Conservation (phyloP, 2,113 vertebrate species). For the Chaetodon auriga region DNA sequence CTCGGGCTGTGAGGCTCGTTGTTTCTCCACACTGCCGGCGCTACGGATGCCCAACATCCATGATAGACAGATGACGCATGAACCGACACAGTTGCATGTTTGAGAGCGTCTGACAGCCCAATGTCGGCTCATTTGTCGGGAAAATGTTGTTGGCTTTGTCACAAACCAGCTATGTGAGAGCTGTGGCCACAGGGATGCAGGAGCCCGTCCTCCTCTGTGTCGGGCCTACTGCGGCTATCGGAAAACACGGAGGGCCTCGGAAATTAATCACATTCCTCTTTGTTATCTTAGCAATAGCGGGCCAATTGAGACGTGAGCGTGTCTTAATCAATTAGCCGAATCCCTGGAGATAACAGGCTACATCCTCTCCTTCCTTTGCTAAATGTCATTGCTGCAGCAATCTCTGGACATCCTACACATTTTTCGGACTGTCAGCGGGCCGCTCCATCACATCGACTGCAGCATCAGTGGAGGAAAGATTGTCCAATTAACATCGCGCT, state of each 20-base stretch:
- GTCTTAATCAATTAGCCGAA: slow-evolving; percentile 49
- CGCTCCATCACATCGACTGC: slow-evolving; percentile 56
- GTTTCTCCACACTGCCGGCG: neutral
- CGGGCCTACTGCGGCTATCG: slow-evolving; percentile 68
- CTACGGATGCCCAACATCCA: slow-evolving; percentile 24
- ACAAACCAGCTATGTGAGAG: slow-evolving; percentile 13
- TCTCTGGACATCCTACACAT: slow-evolving; percentile 53
- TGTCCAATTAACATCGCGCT: neutral
- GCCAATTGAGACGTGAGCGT: slow-evolving; percentile 43
- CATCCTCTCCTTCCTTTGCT: slow-evolving; percentile 26
- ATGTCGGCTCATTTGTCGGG: neutral
- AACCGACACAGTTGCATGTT: neutral
- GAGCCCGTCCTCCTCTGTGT: slow-evolving; percentile 35
- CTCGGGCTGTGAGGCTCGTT: slow-evolving; percentile 1
- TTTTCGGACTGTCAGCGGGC: slow-evolving; percentile 20
- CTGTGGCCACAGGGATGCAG: slow-evolving; percentile 20
- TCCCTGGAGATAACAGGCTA: slow-evolving; percentile 15
- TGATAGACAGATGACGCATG: slow-evolving; percentile 53
- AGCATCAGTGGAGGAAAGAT: slow-evolving; percentile 21
- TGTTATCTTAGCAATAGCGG: slow-evolving; percentile 54
- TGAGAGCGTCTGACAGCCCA: neutral
- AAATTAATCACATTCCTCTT: slow-evolving; percentile 27
- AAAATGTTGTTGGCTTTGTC: slow-evolving; percentile 22
- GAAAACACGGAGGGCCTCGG: slow-evolving; percentile 30
- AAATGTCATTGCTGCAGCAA: slow-evolving; percentile 70